These are phyloP conservation scores for Neria commutata DNA, from an alignment of 2,888 invertebrate species.

Conservation along the genomic window DNA sequence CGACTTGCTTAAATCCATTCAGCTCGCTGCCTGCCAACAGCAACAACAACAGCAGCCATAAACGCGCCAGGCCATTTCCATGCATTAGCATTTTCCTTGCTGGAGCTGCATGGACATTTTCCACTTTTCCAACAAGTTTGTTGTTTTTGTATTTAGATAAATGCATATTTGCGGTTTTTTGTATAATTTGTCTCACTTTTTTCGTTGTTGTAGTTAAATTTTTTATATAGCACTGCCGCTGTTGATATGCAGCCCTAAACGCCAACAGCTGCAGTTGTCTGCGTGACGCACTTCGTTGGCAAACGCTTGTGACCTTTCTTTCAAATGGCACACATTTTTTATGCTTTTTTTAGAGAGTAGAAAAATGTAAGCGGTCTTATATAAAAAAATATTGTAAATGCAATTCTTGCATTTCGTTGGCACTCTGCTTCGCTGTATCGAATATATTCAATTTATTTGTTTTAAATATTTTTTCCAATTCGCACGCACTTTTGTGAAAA, in stretches of 20 bases:
- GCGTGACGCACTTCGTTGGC: conserved; percentile 11
- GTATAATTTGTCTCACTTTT: conserved; percentile 41
- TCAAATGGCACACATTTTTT: not conserved
- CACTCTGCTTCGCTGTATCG: too few relatives aligned
- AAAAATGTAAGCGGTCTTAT: not conserved
- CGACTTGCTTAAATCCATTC: conserved; percentile 57
- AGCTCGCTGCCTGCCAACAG: conserved; percentile 47
- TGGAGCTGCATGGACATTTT: not conserved
- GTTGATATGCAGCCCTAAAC: not conserved
- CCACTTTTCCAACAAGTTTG: conserved; percentile 1
- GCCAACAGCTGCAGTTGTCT: conserved; percentile 21
- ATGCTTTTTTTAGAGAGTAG: not conserved
- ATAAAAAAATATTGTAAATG: not conserved
- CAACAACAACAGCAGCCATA: conserved; percentile 32
- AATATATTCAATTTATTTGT: too few relatives aligned
- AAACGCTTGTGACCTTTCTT: conserved; percentile 8
- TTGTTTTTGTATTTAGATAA: conserved; percentile 26
- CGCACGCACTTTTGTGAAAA: too few relatives aligned
- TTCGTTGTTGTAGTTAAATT: conserved; percentile 28
- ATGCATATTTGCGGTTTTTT: conserved; percentile 37
- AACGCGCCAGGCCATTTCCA: not conserved
- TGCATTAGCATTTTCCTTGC: not conserved
- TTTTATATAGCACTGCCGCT: not conserved
- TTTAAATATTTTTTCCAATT: too few relatives aligned
- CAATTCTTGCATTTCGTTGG: too few relatives aligned